phyloP scores from a whole-genome alignment of 2,888 invertebrate species.

The Lasioglossum leucozonium region DNA sequence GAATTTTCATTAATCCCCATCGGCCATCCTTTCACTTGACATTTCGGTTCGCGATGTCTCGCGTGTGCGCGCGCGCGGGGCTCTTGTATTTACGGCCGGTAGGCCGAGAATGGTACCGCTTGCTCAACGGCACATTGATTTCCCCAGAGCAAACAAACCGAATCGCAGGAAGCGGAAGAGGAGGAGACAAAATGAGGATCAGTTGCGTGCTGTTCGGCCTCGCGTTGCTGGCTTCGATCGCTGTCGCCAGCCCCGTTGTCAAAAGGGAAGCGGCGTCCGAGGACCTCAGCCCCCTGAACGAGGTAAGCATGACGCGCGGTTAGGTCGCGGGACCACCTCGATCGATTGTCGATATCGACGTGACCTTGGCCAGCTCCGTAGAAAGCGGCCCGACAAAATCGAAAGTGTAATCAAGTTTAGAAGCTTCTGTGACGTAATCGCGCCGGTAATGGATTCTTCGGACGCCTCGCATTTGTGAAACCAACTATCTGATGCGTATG shows the following conservation, averaged over 20 bases:
- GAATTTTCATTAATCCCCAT: neutral
- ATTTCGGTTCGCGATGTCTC: constrained; percentile 35
- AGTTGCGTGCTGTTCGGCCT: constrained; percentile 71
- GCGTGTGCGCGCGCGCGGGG: neutral
- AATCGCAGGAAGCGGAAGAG: constrained; percentile 11
- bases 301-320: constrained; percentile 77
- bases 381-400: constrained; percentile 6
- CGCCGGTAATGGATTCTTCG: neutral
- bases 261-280: constrained; percentile 78
- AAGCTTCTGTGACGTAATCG: neutral
- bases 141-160: constrained; percentile 38
- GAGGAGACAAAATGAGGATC: constrained; percentile 75
- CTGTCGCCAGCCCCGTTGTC: constrained; percentile 74
- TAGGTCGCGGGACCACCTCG: neutral
- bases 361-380: neutral
- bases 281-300: constrained; percentile 81
- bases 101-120: neutral
- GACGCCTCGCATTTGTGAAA: neutral
- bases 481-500: neutral
- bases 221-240: constrained; percentile 70
- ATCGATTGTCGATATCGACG: neutral
- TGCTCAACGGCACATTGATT: constrained; percentile 30
- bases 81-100: neutral
- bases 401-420: constrained; percentile 3
- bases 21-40: constrained; percentile 62